Conservation (phyloP, 2,113 vertebrate species). For the Zosterops borbonicus region DNA sequence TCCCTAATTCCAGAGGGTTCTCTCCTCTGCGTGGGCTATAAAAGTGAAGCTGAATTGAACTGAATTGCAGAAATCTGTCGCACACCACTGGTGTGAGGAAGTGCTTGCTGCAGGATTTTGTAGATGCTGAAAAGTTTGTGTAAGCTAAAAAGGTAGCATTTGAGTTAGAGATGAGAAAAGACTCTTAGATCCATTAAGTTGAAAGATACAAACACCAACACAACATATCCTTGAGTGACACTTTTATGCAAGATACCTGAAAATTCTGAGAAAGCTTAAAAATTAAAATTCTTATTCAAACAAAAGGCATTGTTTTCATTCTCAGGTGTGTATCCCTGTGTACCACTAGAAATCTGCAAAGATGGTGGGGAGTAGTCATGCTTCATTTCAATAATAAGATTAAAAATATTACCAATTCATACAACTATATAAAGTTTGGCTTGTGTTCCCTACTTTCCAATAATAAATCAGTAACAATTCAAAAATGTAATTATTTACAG, state of each 20-base stretch:
- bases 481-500: background rate
- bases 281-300: background rate
- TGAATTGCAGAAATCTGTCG: background rate
- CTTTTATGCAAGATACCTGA: background rate
- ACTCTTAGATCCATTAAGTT: background rate
- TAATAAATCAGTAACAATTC: background rate
- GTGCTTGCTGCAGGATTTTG: background rate
- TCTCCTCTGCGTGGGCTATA: rapidly evolving
- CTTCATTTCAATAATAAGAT: background rate
- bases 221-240: background rate
- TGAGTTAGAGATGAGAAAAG: background rate
- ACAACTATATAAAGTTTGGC: background rate
- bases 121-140: rapidly evolving
- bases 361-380: background rate
- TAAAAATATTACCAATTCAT: background rate
- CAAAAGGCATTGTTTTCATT: background rate
- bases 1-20: background rate
- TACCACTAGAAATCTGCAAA: background rate
- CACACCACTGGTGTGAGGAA: background rate
- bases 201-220: background rate
- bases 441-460: background rate
- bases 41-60: background rate
- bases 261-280: background rate
- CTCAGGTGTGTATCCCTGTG: background rate
- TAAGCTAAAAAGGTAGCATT: background rate